Base-by-base conservation (phyloP, 2,888 invertebrate genomes). In the Caradrina kadenii region DNA sequence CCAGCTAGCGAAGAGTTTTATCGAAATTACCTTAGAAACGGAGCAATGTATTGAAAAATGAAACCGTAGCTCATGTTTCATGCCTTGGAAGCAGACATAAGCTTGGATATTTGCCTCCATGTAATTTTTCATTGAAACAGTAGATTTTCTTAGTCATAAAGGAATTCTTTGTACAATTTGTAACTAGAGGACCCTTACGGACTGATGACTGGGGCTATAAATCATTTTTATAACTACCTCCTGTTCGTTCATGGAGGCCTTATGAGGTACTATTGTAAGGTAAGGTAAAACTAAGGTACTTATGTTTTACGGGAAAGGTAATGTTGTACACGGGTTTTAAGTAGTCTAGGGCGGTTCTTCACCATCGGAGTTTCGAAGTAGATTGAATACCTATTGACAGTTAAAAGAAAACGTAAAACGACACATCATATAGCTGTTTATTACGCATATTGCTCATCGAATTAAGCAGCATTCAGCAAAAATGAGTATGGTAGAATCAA, bases 151-250 rank as follows among this genome's bases (percentile, higher is more conserved):
- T 53, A 66, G 50, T 60, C 67, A 56, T 73, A 67, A 73, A 79
- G 59, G 42, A 50, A 61, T 68, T 79, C 68, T 61, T 56, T 79
- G 60, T 67, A 63, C 68, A 63, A 73, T 73, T 73, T 67, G 74
- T 79, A 79, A 79, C 31, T 59, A 39, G 49, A 59, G 26, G 31
- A 60, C 58, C 39, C 53, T 58, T 60, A 71, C 15, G 63, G 71
- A 59, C n/a, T 65, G 61, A 78, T 66, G 50, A 50, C 54, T 62
- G 48, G 26, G 45, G 58, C 35, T 66, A 63, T 73, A 73, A 79
- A 79, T 73, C 50, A 66, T 66, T 55, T 65, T 73, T 63, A 61
- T 65, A 59, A 54, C 39, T 50, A 72, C 52, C 45, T 79, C 39
- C n/a, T 21, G 19, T 26, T 77, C 21, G 21, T 39, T 39, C 45